Conservation (phyloP, 2,888 invertebrate species). For the Nemotelus nigrinus region DNA sequence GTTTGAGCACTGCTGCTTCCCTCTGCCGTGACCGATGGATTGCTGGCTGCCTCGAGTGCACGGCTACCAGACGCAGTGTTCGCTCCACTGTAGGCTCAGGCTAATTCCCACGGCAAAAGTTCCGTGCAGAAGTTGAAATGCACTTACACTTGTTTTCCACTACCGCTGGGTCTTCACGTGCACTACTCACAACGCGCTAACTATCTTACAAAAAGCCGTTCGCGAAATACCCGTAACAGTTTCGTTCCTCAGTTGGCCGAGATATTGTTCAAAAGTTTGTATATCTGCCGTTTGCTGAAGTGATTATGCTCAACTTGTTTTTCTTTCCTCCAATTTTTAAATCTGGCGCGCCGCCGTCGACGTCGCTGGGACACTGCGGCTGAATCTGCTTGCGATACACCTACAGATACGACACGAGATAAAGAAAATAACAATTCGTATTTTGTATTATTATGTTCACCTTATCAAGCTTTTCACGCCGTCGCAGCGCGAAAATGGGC, state of each 20-base stretch:
- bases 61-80: not conserved
- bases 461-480: conserved; percentile 13
- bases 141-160: conserved; percentile 4
- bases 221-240: not conserved
- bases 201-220: not conserved
- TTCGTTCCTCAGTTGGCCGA: not conserved
- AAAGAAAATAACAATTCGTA: conserved; percentile 4
- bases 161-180: not conserved
- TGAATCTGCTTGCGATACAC: not conserved
- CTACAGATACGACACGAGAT: conserved; percentile 10
- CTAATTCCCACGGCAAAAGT: conserved; percentile 1
- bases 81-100: not conserved
- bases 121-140: not conserved
- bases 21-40: not conserved
- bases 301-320: not conserved
- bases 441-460: conserved; percentile 14
- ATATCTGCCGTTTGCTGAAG: not conserved
- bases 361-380: not conserved
- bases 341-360: not conserved
- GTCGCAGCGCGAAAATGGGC: conserved; percentile 3
- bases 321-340: not conserved
- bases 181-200: not conserved
- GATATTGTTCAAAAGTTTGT: not conserved
- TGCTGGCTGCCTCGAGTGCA: not conserved
- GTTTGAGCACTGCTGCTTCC: not conserved